Percentiles rank a stretch among this genome's conserved stretches.
Evolutionary conservation across 2,113 vertebrate species (phyloP).

Genomic region (Sclerurus mexicanus): DNA sequence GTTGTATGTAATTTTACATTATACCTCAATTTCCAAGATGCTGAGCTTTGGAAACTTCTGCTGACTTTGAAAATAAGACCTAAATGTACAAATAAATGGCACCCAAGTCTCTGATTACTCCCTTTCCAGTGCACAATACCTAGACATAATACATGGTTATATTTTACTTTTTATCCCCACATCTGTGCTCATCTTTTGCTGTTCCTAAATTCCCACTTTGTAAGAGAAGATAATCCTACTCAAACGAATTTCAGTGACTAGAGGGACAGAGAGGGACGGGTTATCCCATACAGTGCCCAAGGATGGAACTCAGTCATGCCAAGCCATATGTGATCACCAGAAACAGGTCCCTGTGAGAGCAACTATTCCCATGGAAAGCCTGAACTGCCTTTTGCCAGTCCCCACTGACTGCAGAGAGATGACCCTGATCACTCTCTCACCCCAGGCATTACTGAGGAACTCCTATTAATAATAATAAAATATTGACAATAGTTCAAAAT

Average conservation of each 20-base stretch:
- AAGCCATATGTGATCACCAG: neutral
- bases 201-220: neutral
- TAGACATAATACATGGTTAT: neutral
- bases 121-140: neutral
- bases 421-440: too few relatives aligned
- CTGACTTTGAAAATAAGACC: constrained; percentile 11
- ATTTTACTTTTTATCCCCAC: neutral
- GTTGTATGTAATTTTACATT: neutral
- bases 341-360: neutral
- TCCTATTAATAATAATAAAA: neutral
- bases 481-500: neutral
- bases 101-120: neutral
- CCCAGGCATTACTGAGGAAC: neutral
- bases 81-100: neutral
- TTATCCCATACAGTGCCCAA: neutral
- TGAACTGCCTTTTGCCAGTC: neutral
- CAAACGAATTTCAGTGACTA: neutral
- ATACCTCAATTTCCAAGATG: neutral
- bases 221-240: neutral
- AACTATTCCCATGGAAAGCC: neutral
- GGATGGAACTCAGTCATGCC: neutral
- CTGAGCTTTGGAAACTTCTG: constrained; percentile 9
- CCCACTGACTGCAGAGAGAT: neutral
- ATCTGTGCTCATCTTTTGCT: neutral
- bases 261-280: neutral